Evolutionary conservation across 2,888 invertebrate genomes (phyloP).

Genomic region (Morinoia aosen): DNA sequence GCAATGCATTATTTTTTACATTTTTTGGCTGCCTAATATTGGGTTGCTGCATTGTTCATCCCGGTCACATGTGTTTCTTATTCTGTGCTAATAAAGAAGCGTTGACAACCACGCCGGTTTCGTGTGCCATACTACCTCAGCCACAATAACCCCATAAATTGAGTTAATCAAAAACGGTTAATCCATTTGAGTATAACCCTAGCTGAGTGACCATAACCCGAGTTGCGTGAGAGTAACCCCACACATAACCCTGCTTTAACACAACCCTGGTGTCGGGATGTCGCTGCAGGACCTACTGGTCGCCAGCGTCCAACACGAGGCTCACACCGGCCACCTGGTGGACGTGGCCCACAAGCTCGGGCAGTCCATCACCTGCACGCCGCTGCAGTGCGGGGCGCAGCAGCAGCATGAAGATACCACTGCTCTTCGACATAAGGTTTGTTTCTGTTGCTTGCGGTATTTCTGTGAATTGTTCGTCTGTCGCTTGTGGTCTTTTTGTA

Average conservation of each 20-base stretch:
- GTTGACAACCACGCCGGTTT: background rate
- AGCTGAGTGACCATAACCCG: background rate
- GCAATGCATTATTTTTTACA: background rate
- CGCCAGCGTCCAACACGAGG: constrained; percentile 66
- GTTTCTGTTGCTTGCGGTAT: background rate
- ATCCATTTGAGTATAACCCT: background rate
- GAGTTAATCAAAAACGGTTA: background rate
- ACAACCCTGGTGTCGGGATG: constrained; percentile 29
- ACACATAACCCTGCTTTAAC: background rate
- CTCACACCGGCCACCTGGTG: constrained; percentile 65
- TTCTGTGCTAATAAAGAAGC: constrained; percentile 12
- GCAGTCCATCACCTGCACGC: constrained; percentile 63
- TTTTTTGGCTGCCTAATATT: background rate
- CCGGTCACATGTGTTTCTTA: background rate
- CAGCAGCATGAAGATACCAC: constrained; percentile 63
- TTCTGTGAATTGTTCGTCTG: too few species aligned
- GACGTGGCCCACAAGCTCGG: constrained; percentile 61
- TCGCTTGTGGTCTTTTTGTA: too few species aligned
- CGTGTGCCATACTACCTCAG: background rate
- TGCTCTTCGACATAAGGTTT: constrained; percentile 61
- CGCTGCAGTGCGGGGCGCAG: constrained; percentile 61
- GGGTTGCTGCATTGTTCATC: background rate
- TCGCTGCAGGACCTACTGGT: constrained; percentile 65
- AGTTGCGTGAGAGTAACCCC: background rate
- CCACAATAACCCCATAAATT: background rate